Conservation (phyloP, 2,113 vertebrate genomes). For the Hassar affinis region DNA sequence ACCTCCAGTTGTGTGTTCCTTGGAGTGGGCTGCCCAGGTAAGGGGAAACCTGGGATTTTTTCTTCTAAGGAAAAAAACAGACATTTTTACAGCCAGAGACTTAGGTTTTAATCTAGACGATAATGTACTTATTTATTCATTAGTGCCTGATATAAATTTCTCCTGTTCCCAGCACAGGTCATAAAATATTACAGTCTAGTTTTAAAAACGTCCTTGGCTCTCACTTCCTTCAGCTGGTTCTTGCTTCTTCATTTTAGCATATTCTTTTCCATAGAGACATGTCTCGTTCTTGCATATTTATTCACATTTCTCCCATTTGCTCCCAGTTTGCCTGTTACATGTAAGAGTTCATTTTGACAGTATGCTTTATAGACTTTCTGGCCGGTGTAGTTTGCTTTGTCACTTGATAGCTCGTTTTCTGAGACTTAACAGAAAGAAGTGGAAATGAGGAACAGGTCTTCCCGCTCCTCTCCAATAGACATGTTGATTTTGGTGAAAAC, state of each 20-base stretch:
- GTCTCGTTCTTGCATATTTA: background rate
- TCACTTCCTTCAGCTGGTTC: background rate
- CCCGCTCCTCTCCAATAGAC: background rate
- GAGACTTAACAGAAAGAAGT: background rate
- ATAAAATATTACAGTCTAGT: constrained; percentile 14
- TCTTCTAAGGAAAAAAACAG: background rate
- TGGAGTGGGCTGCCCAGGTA: constrained; percentile 89
- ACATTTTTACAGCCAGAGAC: background rate
- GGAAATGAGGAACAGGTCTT: background rate
- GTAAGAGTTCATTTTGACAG: background rate
- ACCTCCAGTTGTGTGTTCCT: constrained; percentile 77
- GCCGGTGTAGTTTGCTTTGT: background rate
- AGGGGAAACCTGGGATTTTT: constrained; percentile 48
- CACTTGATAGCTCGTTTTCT: background rate
- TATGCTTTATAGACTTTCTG: background rate
- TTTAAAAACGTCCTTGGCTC: constrained; percentile 7
- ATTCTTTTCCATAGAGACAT: background rate
- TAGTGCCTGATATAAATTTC: background rate
- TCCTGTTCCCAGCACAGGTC: background rate
- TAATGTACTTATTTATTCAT: background rate
- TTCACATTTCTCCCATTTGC: background rate
- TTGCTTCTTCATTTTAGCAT: background rate
- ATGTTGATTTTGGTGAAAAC: background rate
- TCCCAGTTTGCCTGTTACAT: background rate
- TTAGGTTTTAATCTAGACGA: background rate